Evolutionary conservation across 2,888 invertebrate species (phyloP), one percentile per base, ranked within the genome.

Genomic region (Chrysodeixis includens): DNA sequence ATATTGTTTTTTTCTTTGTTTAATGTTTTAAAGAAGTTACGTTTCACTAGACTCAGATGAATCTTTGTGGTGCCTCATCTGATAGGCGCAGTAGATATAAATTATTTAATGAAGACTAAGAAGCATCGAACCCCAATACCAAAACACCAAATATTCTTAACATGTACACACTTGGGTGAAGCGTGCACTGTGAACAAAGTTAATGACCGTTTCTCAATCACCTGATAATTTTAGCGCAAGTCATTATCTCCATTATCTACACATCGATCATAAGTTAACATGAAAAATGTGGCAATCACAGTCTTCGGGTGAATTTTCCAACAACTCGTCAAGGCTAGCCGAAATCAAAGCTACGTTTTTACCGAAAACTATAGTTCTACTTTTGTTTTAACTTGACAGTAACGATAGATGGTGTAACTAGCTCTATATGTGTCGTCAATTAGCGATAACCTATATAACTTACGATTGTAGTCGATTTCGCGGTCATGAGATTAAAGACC

Each of bases 381-480:
- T 18, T 2, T 8, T 18, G 16, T n/a, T n/a, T n/a, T n/a, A 46
- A 16, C 16, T 46, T 7, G 9, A 8, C 8, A 2, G 46, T 46
- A 18, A 46, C 18, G 16, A 8, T n/a, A 46, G 46, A 18, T 46
- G 18, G 16, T 46, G 46, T 8, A 46, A 46, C 46, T 46, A 8
- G 46, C 16, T 46, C 9, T 46, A 46, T 0, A 46, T 46, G 46
- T 46, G 46, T 46, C 46, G 46, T 46, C 46, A 46, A 46, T 46
- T 46, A 18, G 6, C 18, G 46, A 46, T 46, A 46, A 46, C 46
- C 46, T 46, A 46, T 46, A 9, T 46, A 46, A 46, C 46, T 18
- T 16, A 1, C 46, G 46, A 46, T 46, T 46, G 46, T 46, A 46
- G 16, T 46, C 3, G n/a, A 16, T 46, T 46, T 46, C 46, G 46